Percentiles rank a stretch among this genome's conserved stretches.
These are phyloP conservation scores for Phoxinus phoxinus DNA, from an alignment of 2,113 vertebrate genomes.

Conservation along the genomic window DNA sequence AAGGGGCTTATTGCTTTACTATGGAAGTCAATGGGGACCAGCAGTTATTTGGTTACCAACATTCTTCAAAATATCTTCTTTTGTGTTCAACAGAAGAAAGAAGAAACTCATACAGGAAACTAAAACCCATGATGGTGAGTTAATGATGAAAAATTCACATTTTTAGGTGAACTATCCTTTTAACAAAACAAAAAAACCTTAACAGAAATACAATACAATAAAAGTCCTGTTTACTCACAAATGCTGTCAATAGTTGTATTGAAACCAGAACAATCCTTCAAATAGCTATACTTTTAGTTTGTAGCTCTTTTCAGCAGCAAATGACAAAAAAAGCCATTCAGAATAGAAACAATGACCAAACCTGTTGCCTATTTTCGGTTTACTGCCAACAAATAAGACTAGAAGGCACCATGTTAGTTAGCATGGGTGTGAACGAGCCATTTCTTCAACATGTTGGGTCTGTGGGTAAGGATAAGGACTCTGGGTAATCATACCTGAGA, in stretches of 20 bases:
- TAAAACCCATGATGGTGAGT: too few relatives aligned
- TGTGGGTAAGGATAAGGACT: conserved; percentile 8
- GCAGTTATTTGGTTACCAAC: too few relatives aligned
- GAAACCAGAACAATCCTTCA: background rate
- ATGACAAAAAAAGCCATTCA: background rate
- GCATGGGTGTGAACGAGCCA: conserved; percentile 4
- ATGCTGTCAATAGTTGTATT: background rate
- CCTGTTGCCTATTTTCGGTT: background rate
- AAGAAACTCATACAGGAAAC: too few relatives aligned
- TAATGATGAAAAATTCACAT: too few relatives aligned
- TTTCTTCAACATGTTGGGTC: background rate
- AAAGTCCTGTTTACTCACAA: too few relatives aligned
- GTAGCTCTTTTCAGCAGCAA: conserved; percentile 1
- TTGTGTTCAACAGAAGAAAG: too few relatives aligned
- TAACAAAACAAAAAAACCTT: too few relatives aligned
- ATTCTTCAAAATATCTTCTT: too few relatives aligned
- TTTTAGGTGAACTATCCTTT: too few relatives aligned
- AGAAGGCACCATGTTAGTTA: conserved; percentile 38
- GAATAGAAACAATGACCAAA: background rate
- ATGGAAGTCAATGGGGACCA: too few relatives aligned
- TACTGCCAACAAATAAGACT: conserved; percentile 2
- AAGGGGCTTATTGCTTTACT: too few relatives aligned
- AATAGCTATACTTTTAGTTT: background rate
- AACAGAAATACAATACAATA: background rate
- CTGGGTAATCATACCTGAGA: conserved; percentile 52